Evolutionary conservation across 1,140 invertebrate species (phyloP), one percentile per base, ranked within the genome.

Genomic region (Micrasema longulum): DNA sequence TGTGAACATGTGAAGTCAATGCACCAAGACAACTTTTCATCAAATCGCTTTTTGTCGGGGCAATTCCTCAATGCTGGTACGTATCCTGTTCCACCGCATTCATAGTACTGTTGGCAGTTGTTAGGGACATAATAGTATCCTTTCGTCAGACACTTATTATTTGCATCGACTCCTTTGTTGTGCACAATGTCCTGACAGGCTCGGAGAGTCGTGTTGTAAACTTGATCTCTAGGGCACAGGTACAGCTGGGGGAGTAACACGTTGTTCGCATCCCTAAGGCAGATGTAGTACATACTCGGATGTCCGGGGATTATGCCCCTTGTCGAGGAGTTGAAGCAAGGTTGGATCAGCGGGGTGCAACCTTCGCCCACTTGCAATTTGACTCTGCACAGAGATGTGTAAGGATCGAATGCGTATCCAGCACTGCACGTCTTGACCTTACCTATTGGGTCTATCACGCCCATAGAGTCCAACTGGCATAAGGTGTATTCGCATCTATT

Each of bases 401-500:
- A 38, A n/a, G 65, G 31, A 20, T 74, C 64, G 35, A 43, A 74
- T 6, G 50, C 64, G 7, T 47, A 71, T 20, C 73, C 73, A 11
- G 41, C 26, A 4, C 7, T 2, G 14, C 73, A 74, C n/a, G 6
- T 35, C 16, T 22, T 16, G 1, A 11, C 4, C 38, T 14, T 26
- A 35, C 60, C 10, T 41, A 11, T 18, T 31, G 2, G 2, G 3
- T 31, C 26, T 31, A 18, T 16, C 38, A 38, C 7, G n/a, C 20
- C 7, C 1, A 26, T 4, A 0, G 36, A 5, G 12, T 18, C 7
- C 2, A 2, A 23, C 5, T 43, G 6, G 65, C 82, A 83, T 76
- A 82, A 79, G 63, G 81, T 78, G 63, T 82, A 83, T 53, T 79
- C 78, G 65, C 80, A 79, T 60, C 82, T 82, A 31, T 81, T 77